Evolutionary conservation across 2,113 vertebrate species (phyloP).

Genomic region (Muntiacus reevesi): DNA sequence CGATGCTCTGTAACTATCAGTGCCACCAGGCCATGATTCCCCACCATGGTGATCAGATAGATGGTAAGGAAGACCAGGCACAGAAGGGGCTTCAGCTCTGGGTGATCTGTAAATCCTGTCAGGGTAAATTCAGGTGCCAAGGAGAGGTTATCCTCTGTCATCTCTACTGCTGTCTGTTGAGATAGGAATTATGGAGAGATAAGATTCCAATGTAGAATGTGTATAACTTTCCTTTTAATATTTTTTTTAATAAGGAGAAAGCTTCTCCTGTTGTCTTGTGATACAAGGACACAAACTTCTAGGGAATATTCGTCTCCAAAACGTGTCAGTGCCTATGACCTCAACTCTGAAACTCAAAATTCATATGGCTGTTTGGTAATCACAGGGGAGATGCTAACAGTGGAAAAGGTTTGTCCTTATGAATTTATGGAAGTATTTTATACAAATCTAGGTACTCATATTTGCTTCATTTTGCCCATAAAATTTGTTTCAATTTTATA

Average conservation of each 20-base stretch:
- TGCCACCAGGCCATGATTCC: background rate
- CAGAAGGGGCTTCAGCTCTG: background rate
- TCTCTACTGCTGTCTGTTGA: background rate
- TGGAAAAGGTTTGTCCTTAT: background rate
- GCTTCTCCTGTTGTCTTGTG: background rate
- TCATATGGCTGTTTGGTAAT: background rate
- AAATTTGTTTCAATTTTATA: background rate
- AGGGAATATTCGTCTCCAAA: background rate
- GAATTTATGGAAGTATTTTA: background rate
- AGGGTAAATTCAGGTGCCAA: background rate
- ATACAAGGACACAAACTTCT: background rate
- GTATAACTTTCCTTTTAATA: background rate
- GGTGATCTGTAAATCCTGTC: background rate
- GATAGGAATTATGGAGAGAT: background rate
- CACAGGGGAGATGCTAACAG: background rate
- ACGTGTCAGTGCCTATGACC: background rate
- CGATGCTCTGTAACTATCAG: background rate
- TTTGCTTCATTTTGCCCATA: background rate
- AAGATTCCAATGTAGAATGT: background rate
- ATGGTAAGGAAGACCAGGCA: background rate
- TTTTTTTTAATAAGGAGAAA: background rate
- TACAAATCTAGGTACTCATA: background rate
- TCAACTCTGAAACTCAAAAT: background rate
- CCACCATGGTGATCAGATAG: background rate
- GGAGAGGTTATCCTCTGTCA: background rate